phyloP scores from a whole-genome alignment of 64 coral and sea anemone genomes.

The Cladopsammia gracilis region DNA sequence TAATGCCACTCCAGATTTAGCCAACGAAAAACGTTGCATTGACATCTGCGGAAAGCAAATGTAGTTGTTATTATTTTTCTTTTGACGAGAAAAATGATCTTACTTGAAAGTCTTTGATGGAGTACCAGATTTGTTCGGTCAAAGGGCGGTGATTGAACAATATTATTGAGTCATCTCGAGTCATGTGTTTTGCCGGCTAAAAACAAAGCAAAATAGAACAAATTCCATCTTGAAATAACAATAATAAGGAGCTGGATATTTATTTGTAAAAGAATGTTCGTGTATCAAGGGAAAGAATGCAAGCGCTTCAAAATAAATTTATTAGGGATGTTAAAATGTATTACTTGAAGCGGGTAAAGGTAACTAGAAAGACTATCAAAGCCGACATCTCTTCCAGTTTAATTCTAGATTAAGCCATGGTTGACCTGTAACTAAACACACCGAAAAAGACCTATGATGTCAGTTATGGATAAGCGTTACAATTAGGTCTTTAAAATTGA shows the following conservation, averaged over 20 bases:
- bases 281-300: too few species aligned
- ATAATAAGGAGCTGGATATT: neutral
- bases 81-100: neutral
- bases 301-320: too few species aligned
- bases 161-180: too few species aligned
- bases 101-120: neutral
- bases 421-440: too few species aligned
- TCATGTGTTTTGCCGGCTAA: neutral
- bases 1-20: neutral
- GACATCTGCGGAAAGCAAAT: neutral
- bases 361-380: too few species aligned
- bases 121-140: neutral
- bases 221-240: constrained; percentile 10
- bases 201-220: neutral
- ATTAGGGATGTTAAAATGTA: too few species aligned
- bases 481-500: too few species aligned
- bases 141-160: neutral
- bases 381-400: too few species aligned
- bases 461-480: too few species aligned
- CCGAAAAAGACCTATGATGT: too few species aligned
- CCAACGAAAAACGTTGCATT: neutral
- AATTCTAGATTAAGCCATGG: too few species aligned
- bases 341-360: too few species aligned
- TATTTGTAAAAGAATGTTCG: neutral
- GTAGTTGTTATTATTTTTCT: neutral